Evolutionary conservation across 2,888 invertebrate genomes (phyloP), one percentile per base, ranked within the genome.

Genomic region (Miltochrista miniata): DNA sequence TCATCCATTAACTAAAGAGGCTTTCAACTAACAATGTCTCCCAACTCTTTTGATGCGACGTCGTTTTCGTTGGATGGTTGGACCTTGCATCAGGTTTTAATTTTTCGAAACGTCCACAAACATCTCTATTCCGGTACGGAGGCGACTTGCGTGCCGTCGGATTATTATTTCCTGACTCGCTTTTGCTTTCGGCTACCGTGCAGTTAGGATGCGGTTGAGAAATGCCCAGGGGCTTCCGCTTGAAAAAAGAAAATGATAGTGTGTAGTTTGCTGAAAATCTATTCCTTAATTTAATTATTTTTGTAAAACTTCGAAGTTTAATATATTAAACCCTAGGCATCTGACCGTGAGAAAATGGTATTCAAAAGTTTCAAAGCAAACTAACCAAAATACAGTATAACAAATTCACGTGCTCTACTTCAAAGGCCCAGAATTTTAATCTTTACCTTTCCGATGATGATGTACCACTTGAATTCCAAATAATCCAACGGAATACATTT

Each of bases 1-100:
- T 43, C 42, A 49, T 65, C 66, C 66, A 68, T 67, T 67, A 63
- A 43, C 63, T 14, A 48, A 63, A 65, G 48, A 63, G 54, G 52
- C 54, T 65, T 60, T 54, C 35, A 43, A 52, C 63, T 56, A 57
- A 67, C 55, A 67, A 55, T 62, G 56, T 56, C 12, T 50, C 35
- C n/a, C 48, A 45, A 53, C 48, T 53, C 52, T 53, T 53, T 53
- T 45, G 41, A 54, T 57, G 60, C 55, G 45, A 64, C 38, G 40
- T 51, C 42, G 48, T 54, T 61, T 61, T 56, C 38, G 47, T 49
- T 33, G 30, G 18, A 30, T 10, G 10, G 45, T 48, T 40, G 35
- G 35, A 12, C 12, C n/a, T n/a, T 7, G 3, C 10, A 11, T 48
- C 42, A 13, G 31, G 42, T 36, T 49, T 54, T 54, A 44, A 48